Conservation (phyloP, 1,140 invertebrate genomes). For the Drosophila gunungcola region DNA sequence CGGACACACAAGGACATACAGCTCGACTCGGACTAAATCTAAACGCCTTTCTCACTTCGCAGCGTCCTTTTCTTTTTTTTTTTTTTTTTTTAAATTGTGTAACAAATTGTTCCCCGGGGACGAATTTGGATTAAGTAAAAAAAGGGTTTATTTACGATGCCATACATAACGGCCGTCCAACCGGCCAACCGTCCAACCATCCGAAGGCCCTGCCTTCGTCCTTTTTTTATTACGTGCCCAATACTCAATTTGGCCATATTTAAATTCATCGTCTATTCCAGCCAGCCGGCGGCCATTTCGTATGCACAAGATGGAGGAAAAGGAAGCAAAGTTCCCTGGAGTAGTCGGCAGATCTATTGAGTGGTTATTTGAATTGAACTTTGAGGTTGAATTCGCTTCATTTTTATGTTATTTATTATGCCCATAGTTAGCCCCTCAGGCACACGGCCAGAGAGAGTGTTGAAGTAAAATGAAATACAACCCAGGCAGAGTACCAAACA, state of each 20-base stretch:
- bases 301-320: slow-evolving; percentile 62
- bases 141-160: slow-evolving; percentile 83
- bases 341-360: slow-evolving; percentile 71
- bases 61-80: slow-evolving; percentile 17
- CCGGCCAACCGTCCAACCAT: slow-evolving; percentile 27
- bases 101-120: slow-evolving; percentile 83
- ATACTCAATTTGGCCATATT: slow-evolving; percentile 83
- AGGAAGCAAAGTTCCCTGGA: slow-evolving; percentile 43
- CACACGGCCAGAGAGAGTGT: slow-evolving; percentile 31
- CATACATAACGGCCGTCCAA: slow-evolving; percentile 70
- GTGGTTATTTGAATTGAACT: slow-evolving; percentile 81
- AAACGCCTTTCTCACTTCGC: slow-evolving; percentile 43
- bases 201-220: slow-evolving; percentile 19
- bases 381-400: slow-evolving; percentile 82
- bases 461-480: slow-evolving; percentile 66
- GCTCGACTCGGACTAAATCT: slow-evolving; percentile 62
- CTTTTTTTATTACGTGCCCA: slow-evolving; percentile 81
- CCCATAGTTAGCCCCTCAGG: slow-evolving; percentile 35
- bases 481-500: not conserved
- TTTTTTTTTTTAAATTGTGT: slow-evolving; percentile 79
- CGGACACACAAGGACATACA: slow-evolving; percentile 31
- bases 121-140: slow-evolving; percentile 84
- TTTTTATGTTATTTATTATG: slow-evolving; percentile 81
- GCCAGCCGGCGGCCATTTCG: slow-evolving; percentile 71
- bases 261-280: slow-evolving; percentile 83